phyloP scores from a whole-genome alignment of 1,140 invertebrate genomes.

The Sipha flava region DNA sequence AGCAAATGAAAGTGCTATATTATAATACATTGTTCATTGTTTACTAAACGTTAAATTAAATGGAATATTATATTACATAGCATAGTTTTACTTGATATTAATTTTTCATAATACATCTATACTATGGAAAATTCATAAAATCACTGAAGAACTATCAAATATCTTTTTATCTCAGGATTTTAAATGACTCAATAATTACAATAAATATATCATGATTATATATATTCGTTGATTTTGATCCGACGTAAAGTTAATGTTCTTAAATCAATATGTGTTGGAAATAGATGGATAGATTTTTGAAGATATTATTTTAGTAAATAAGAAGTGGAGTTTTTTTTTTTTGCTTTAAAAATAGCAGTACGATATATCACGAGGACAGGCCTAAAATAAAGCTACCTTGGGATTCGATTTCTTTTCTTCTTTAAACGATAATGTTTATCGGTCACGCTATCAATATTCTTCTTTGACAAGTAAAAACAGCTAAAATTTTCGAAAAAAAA shows the following conservation, averaged over 20 bases:
- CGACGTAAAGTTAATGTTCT: not conserved
- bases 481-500: not conserved
- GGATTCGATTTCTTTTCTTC: not conserved
- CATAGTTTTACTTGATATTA: not conserved
- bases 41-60: not conserved
- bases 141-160: not conserved
- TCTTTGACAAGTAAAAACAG: not conserved
- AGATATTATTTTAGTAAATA: not conserved
- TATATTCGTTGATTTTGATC: not conserved
- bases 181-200: not conserved
- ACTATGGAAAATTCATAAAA: too few species aligned
- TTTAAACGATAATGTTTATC: constrained; percentile 17
- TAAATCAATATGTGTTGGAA: not conserved
- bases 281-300: not conserved
- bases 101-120: not conserved
- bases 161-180: not conserved
- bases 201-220: not conserved
- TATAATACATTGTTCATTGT: too few species aligned
- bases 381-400: not conserved
- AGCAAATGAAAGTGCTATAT: not conserved
- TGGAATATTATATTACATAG: not conserved
- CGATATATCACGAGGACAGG: too few species aligned
- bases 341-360: too few species aligned
- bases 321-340: not conserved
- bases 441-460: constrained; percentile 1